These are phyloP conservation scores for Globicephala melas DNA, from an alignment of 2,113 vertebrate species.

Conservation along the genomic window DNA sequence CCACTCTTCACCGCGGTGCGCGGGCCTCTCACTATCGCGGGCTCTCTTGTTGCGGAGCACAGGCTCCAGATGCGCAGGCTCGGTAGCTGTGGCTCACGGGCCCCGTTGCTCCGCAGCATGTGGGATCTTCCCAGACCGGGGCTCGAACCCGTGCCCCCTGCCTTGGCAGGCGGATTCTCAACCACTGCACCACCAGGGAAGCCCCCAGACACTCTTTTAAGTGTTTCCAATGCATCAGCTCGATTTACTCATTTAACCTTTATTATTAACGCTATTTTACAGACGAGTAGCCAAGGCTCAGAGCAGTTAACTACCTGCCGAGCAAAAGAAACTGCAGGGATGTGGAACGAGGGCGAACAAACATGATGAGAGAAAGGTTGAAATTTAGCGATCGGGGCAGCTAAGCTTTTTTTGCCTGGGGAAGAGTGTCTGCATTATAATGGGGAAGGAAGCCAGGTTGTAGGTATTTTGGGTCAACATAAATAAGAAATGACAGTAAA, in stretches of 20 bases:
- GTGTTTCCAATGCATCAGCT: not conserved
- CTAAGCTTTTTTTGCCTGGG: no score
- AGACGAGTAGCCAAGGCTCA: not conserved
- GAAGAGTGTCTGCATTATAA: not conserved
- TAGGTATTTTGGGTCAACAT: not conserved
- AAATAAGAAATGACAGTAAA: not conserved
- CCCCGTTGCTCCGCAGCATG: accelerated
- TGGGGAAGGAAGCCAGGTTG: not conserved
- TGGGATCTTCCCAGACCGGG: no score
- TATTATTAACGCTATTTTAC: not conserved
- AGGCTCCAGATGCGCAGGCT: no score
- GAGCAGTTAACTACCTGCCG: not conserved
- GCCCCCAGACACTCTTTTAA: not conserved
- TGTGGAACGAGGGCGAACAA: not conserved
- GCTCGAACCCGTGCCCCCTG: no score
- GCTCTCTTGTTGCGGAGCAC: no score
- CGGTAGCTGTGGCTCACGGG: no score
- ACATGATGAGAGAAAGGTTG: not conserved
- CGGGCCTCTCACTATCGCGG: no score
- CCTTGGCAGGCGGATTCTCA: no score
- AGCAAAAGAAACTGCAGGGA: not conserved
- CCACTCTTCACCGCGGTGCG: no score
- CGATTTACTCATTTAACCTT: no score
- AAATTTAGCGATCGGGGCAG: not conserved
- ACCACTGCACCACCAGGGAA: no score